Conservation (phyloP, 2,888 invertebrate genomes). For the Terebella lapidaria region DNA sequence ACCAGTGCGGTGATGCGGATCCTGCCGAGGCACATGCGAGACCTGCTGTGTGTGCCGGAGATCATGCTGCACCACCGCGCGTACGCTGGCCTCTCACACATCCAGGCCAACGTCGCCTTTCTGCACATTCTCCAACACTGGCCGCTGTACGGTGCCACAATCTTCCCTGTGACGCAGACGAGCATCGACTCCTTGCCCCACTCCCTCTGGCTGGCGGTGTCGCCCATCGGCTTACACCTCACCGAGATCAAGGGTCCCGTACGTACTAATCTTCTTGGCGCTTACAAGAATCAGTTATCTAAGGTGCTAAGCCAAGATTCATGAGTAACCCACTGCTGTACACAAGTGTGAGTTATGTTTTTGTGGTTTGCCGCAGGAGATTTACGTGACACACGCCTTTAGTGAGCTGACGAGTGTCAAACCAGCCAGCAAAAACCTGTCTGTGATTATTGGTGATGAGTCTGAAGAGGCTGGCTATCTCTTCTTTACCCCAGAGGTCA, state of each 20-base stretch:
- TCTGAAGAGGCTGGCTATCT: neutral
- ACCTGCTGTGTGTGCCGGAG: slow-evolving; percentile 72
- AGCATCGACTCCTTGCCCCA: slow-evolving; percentile 95
- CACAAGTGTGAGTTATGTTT: too few species aligned
- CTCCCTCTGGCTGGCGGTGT: slow-evolving; percentile 85
- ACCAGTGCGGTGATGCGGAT: slow-evolving; percentile 55
- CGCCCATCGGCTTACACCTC: slow-evolving; percentile 84
- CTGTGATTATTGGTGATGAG: neutral
- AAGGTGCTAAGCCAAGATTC: too few species aligned
- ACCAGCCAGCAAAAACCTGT: neutral
- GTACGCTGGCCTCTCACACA: slow-evolving; percentile 76
- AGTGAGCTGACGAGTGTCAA: too few species aligned
- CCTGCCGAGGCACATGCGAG: slow-evolving; percentile 75
- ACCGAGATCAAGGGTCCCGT: slow-evolving; percentile 59
- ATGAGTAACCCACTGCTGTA: too few species aligned
- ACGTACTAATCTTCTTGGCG: neutral
- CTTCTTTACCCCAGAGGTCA: too few species aligned
- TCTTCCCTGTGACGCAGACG: slow-evolving; percentile 94
- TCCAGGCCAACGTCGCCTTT: slow-evolving; percentile 86
- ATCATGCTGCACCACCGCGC: slow-evolving; percentile 85
- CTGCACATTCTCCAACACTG: slow-evolving; percentile 87
- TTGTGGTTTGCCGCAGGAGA: too few species aligned
- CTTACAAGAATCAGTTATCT: too few species aligned
- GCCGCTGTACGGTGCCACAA: slow-evolving; percentile 87
- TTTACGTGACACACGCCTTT: too few species aligned